Conservation (phyloP, 2,797 vertebrate genomes). For the Melanotaenia parkinsoni region DNA sequence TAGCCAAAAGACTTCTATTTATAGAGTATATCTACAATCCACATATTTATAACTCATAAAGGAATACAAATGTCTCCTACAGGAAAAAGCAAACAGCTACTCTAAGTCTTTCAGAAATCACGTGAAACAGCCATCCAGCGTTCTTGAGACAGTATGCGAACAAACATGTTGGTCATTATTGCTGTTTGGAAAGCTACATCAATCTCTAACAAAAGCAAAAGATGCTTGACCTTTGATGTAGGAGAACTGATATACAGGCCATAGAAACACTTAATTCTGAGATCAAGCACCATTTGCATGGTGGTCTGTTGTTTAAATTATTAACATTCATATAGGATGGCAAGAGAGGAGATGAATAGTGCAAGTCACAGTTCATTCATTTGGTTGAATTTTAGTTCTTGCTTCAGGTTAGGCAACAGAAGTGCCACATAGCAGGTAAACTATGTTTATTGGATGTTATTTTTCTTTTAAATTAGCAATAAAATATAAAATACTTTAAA, state of each 20-base stretch:
- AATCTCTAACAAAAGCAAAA: not conserved
- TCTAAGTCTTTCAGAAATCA: not conserved
- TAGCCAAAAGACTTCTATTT: not conserved
- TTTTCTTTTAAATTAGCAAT: no score
- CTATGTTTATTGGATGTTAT: no score
- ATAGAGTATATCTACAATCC: not conserved
- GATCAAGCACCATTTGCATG: not conserved
- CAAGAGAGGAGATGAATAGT: not conserved
- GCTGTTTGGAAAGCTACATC: not conserved
- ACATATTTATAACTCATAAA: not conserved
- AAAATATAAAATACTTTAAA: no score
- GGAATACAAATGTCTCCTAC: not conserved
- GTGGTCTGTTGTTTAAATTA: not conserved
- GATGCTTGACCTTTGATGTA: not conserved
- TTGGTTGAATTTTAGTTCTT: not conserved
- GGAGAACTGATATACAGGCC: not conserved
- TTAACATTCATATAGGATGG: not conserved
- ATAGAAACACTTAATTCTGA: not conserved
- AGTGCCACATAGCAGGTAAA: not conserved
- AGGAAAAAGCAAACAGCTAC: not conserved
- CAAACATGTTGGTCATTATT: not conserved
- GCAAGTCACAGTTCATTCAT: not conserved
- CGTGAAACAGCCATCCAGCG: no score
- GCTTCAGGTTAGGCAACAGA: not conserved
- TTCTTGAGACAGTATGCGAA: not conserved